Evolutionary conservation across 2,888 invertebrate genomes (phyloP).

Genomic region (Helleia helle): DNA sequence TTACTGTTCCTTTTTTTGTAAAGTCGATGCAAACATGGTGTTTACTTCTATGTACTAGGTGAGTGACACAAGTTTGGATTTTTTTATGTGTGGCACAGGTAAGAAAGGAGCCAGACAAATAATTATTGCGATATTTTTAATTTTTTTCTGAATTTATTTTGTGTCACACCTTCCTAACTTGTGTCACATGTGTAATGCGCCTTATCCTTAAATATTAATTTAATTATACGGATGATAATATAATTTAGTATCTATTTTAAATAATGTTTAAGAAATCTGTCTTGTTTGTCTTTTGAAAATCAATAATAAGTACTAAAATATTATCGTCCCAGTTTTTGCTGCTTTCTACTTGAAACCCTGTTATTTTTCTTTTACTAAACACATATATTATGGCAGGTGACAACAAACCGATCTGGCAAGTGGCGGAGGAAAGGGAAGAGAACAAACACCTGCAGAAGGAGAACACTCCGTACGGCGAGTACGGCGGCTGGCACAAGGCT

Average conservation of each 20-base stretch:
- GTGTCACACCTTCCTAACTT: constrained; percentile 74
- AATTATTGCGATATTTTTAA: constrained; percentile 16
- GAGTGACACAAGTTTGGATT: constrained; percentile 73
- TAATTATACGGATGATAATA: no score
- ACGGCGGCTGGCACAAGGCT: constrained; percentile 98
- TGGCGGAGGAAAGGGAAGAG: constrained; percentile 98
- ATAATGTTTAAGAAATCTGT: neutral
- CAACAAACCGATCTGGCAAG: constrained; percentile 98
- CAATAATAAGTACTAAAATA: no score
- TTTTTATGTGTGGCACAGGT: constrained; percentile 64
- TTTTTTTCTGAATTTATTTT: constrained; percentile 27
- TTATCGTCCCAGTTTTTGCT: no score
- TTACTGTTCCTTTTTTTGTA: constrained; percentile 17
- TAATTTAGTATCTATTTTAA: no score
- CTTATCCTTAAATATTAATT: no score
- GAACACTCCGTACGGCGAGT: constrained; percentile 92
- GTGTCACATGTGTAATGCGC: constrained; percentile 64
- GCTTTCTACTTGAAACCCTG: no score
- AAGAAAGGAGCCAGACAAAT: constrained; percentile 50
- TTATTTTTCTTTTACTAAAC: constrained; percentile 14
- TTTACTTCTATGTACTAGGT: constrained; percentile 43
- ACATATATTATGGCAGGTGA: constrained; percentile 74
- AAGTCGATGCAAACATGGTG: constrained; percentile 14
- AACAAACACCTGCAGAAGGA: constrained; percentile 92
- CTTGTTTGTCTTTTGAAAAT: no score